Evolutionary conservation across 2,888 invertebrate species (phyloP).

Genomic region (Chrysotoxum bicinctum): DNA sequence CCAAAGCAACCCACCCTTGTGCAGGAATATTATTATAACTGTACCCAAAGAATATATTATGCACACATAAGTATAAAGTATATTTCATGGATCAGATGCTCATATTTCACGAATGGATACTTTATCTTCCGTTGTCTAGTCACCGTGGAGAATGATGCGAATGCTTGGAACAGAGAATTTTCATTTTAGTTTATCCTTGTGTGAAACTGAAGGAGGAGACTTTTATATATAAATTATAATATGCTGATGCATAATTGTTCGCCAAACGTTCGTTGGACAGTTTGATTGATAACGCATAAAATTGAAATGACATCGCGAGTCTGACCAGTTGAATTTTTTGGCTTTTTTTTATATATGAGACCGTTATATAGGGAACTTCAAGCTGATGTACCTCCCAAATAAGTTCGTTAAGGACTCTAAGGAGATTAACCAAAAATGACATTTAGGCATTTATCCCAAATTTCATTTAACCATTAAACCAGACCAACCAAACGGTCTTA

Average conservation of each 20-base stretch:
- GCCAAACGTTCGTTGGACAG: conserved; percentile 48
- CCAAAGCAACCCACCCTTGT: neutral
- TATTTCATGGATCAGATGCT: conserved; percentile 62
- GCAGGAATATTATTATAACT: conserved; percentile 19
- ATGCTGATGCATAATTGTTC: conserved; percentile 59
- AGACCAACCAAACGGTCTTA: no score
- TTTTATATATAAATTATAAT: conserved; percentile 63
- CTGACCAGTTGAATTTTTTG: conserved; percentile 1
- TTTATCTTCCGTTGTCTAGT: conserved; percentile 69
- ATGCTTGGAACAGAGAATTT: conserved; percentile 32
- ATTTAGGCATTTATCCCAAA: no score
- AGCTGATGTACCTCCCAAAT: no score
- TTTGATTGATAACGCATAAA: conserved; percentile 64
- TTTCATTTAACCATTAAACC: no score
- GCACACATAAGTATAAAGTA: conserved; percentile 12
- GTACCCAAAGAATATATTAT: neutral
- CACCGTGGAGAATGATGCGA: conserved; percentile 14
- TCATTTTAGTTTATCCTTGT: conserved; percentile 39
- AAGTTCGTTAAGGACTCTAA: no score
- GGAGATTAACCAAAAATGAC: no score
- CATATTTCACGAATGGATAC: conserved; percentile 68
- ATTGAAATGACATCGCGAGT: conserved; percentile 36
- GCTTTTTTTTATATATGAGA: neutral
- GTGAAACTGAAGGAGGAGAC: neutral
- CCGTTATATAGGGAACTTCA: no score